Conservation (phyloP, 2,888 invertebrate species). For the Ferrisia virgata region DNA sequence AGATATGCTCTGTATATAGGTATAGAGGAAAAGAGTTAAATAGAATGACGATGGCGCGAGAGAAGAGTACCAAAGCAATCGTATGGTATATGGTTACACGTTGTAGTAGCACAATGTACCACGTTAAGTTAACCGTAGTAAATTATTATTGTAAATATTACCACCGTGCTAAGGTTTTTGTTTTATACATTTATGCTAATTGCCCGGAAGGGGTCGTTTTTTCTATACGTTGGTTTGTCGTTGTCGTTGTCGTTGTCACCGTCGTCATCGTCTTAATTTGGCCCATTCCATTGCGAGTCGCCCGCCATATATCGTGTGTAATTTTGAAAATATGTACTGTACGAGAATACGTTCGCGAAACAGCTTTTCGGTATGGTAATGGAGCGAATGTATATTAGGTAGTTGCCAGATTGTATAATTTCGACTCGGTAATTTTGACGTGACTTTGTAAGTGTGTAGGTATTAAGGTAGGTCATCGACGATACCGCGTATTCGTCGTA, state of each 20-base stretch:
- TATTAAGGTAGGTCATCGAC: not conserved
- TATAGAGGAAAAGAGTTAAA: not conserved
- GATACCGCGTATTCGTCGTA: not conserved
- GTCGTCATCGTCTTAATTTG: not conserved
- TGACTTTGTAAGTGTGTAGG: no score
- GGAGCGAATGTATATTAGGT: not conserved
- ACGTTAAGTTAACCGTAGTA: slow-evolving; percentile 8
- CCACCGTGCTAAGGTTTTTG: slow-evolving; percentile 12
- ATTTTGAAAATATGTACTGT: not conserved
- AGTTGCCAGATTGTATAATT: not conserved
- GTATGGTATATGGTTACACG: not conserved
- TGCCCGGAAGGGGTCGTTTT: not conserved
- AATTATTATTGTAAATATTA: slow-evolving; percentile 31
- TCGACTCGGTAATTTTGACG: not conserved
- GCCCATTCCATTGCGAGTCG: not conserved
- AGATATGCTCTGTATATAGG: no score
- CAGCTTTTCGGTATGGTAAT: not conserved
- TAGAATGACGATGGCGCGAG: not conserved
- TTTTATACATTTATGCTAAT: slow-evolving; percentile 31
- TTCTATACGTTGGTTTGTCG: no score
- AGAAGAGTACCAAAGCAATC: not conserved
- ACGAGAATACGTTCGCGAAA: not conserved
- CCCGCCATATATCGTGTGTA: not conserved
- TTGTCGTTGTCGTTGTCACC: not conserved
- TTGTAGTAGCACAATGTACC: not conserved